Evolutionary conservation across 1,140 invertebrate genomes (phyloP), one percentile per base, ranked within the genome.

Genomic region (Hycleus phaleratus): DNA sequence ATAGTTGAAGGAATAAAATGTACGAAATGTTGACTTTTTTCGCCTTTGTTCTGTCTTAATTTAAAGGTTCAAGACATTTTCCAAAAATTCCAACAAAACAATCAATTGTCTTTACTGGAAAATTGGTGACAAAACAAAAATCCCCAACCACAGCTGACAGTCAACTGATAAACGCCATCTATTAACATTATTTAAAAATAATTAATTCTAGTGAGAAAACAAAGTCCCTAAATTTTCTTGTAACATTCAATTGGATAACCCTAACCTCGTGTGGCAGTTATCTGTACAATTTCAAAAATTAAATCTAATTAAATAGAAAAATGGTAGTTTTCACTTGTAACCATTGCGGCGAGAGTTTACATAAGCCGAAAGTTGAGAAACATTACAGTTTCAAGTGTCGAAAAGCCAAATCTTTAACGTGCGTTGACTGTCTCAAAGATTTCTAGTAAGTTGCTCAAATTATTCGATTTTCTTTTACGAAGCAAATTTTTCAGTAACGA

Each of bases 311-410:
- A 26, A 10, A 26, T 50, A 32, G 38, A 43, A 73, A 58, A 66
- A 95, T 96, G 93, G 92, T 95, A 38, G 87, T 93, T 25, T 97
- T 97, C 72, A 91, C 88, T 10, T 97, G 94, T 73, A 88, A 88
- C 67, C 79, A 86, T 61, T 97, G 94, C 73, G 91, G 92, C 0
- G 90, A 94, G 54, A 85, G 88, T 18, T 71, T 96, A 1, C 92
- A 95, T 70, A 96, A 96, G 69, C 89, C 90, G 32, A 85, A 89
- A 73, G 92, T 96, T 3, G 90, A 92, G 59, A 93, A 93, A 70
- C 93, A 97, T 76, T 94, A 94, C 73, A 81, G 82, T 56, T 82
- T 81, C 50, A 47, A 50, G 18, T 74, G 73, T 51, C 62, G 79
- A 39, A 73, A 69, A 2, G 65, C 74, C 18, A 74, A 81, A 60